Evolutionary conservation across 1,140 invertebrate genomes (phyloP).

Genomic region (Metaphire vulgaris): DNA sequence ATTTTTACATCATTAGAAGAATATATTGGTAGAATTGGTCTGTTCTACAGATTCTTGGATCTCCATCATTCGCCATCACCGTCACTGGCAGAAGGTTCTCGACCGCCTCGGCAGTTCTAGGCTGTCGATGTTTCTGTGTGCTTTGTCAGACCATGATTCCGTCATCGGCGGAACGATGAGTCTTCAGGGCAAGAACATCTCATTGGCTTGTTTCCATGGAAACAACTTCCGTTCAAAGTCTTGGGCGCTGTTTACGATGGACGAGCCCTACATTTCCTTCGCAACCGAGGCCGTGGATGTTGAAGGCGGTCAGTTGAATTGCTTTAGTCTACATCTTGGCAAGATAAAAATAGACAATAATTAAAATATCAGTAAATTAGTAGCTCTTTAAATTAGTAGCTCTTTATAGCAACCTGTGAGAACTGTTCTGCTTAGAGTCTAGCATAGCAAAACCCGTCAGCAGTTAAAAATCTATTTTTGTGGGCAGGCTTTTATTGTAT

Average conservation of each 20-base stretch:
- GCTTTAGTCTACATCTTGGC: no score
- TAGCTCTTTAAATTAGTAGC: no score
- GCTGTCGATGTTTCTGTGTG: constrained; percentile 65
- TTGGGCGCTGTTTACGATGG: constrained; percentile 90
- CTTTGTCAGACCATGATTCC: constrained; percentile 65
- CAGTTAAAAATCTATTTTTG: no score
- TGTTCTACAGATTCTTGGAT: constrained; percentile 8
- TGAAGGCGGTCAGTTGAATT: constrained; percentile 33
- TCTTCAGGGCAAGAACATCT: constrained; percentile 78
- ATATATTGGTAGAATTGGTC: no score
- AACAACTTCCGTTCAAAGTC: constrained; percentile 94
- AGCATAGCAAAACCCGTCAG: no score
- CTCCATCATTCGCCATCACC: constrained; percentile 69
- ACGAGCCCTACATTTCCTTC: constrained; percentile 89
- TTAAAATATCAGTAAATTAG: no score
- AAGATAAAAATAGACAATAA: no score
- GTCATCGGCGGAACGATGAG: constrained; percentile 75
- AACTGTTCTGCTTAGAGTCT: no score
- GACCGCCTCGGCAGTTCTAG: constrained; percentile 64
- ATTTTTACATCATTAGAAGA: no score
- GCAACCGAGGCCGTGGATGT: constrained; percentile 77
- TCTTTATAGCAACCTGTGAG: no score
- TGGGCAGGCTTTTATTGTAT: no score
- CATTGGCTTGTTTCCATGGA: constrained; percentile 92
- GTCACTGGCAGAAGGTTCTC: constrained; percentile 82